Evolutionary conservation across 2,888 invertebrate species (phyloP).

Genomic region (Pristionchus maxplancki): DNA sequence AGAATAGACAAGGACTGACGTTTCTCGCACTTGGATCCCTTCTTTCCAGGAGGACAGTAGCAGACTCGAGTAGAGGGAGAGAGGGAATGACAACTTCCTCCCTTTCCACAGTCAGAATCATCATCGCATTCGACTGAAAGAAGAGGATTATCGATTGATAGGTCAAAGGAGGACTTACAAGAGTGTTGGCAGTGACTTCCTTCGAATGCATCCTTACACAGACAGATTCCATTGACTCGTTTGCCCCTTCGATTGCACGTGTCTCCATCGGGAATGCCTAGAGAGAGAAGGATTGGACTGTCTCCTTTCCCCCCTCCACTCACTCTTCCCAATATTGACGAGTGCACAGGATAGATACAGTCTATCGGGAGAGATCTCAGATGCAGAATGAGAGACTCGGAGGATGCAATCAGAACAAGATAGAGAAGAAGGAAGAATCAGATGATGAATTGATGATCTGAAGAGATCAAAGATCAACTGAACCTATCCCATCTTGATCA

Average conservation of each 20-base stretch:
- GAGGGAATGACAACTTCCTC: conserved; percentile 85
- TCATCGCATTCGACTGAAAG: conserved; percentile 87
- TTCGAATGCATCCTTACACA: conserved; percentile 82
- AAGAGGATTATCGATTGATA: neutral
- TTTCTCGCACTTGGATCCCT: conserved; percentile 77
- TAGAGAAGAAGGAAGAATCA: neutral
- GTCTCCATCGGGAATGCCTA: conserved; percentile 83
- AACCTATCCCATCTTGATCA: neutral
- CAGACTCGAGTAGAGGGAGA: conserved; percentile 80
- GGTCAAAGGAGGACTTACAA: conserved; percentile 80
- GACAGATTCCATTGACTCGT: conserved; percentile 74
- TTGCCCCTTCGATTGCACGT: conserved; percentile 89
- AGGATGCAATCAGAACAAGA: conserved; percentile 29
- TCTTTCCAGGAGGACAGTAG: conserved; percentile 92
- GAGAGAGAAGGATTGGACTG: neutral
- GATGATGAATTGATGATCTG: neutral
- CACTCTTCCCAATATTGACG: conserved; percentile 50
- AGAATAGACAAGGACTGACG: conserved; percentile 43
- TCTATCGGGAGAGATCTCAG: conserved; percentile 42
- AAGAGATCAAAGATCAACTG: neutral
- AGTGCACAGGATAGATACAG: conserved; percentile 22
- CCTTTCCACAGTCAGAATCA: conserved; percentile 88
- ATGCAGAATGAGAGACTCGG: conserved; percentile 14
- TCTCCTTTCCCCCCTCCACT: neutral
- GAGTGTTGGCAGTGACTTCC: conserved; percentile 89